Base-by-base conservation (phyloP, 1,140 invertebrate genomes). In the Oreohelix idahoensis region DNA sequence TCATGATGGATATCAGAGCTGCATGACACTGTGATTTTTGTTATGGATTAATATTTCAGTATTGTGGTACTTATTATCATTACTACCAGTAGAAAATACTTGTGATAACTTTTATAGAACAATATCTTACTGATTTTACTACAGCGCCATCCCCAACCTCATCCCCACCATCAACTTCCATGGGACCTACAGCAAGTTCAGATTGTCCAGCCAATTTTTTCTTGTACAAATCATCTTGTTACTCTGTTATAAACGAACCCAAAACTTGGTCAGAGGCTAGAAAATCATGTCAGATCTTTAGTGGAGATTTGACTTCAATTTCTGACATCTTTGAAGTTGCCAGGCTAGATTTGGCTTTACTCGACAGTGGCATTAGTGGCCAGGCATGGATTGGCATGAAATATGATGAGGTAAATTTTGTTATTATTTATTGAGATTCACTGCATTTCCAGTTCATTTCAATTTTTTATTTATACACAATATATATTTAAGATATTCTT, bases 371-470 rank as follows among this genome's bases (percentile, higher is more conserved):
- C 20, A 26, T 81, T 20, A 32, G 10, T 39, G 36, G 38, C 15
- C 63, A 35, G 38, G 79, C 69, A 17, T 81, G 79, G 79, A 81
- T 71, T 49, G 79, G 79, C 29, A 23, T 79, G 36, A 66, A 66
- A 42, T 79, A 66, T 66, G 58, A 66, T 79, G 23, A 36, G 77
- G 77, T 79, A 77, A 45, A 4, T 20, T 58, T 20, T 58, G 8
- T n/a, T 58, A 58, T 23, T 58, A 15, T 45, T n/a, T n/a, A n/a
- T n/a, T n/a, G n/a, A n/a, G n/a, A n/a, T n/a, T n/a, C n/a, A n/a
- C n/a, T n/a, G n/a, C n/a, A n/a, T n/a, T n/a, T n/a, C n/a, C n/a
- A n/a, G n/a, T n/a, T n/a, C n/a, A n/a, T n/a, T n/a, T n/a, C n/a
- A n/a, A n/a, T n/a, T n/a, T n/a, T n/a, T n/a, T n/a, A n/a, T n/a